These are phyloP conservation scores for Rhopalosiphum padi DNA, from an alignment of 1,140 invertebrate species.

Conservation along the genomic window DNA sequence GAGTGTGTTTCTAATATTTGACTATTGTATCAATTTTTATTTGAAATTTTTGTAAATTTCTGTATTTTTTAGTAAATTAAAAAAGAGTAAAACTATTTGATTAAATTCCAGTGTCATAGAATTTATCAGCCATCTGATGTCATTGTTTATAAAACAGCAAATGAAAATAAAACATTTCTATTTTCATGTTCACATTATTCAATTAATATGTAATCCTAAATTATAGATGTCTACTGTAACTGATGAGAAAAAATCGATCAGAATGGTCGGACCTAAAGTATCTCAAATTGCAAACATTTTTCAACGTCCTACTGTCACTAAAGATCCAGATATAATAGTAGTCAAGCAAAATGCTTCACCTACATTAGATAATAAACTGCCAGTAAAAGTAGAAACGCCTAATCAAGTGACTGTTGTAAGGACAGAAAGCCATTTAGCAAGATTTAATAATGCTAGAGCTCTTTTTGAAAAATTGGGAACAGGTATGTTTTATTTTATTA, in stretches of 20 bases:
- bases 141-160: background rate
- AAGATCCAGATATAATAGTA: conserved; percentile 56
- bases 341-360: conserved; percentile 36
- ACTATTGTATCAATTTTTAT: background rate
- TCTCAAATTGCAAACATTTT: conserved; percentile 91
- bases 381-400: conserved; percentile 63
- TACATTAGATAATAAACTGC: conserved; percentile 50
- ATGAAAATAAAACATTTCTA: background rate
- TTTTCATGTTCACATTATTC: background rate
- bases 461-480: conserved; percentile 88
- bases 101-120: background rate
- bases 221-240: conserved; percentile 47
- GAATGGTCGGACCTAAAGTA: conserved; percentile 78
- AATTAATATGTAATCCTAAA: conserved; percentile 1
- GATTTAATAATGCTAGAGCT: conserved; percentile 91
- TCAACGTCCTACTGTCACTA: conserved; percentile 65
- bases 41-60: background rate
- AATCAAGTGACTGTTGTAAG: conserved; percentile 78
- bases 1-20: background rate
- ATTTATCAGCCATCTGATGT: background rate
- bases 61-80: background rate
- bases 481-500: conserved; percentile 30
- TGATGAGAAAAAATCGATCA: conserved; percentile 59
- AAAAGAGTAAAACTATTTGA: background rate
- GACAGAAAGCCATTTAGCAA: conserved; percentile 85